Evolutionary conservation across 2,797 vertebrate genomes (phyloP), one percentile per base, ranked within the genome.

Genomic region (Harpagifer antarcticus): DNA sequence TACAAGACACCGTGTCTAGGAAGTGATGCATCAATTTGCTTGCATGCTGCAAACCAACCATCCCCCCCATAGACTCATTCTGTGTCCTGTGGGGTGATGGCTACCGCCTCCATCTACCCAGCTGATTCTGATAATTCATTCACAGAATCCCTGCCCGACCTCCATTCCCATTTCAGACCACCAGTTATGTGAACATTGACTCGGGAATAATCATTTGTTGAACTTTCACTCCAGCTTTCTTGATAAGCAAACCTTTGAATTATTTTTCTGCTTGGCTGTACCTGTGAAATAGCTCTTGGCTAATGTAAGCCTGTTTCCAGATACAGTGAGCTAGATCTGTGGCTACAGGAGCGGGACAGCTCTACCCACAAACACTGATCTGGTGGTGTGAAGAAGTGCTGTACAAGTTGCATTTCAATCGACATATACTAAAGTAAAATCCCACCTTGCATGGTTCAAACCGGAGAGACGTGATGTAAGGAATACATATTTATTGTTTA

Each of bases 241-340:
- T 86, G 93, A 94, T 93, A 93, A 94, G 93, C 86, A 88, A 92
- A 86, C 88, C 92, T 93, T 94, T 92, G 89, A 94, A 94, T 94
- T 91, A 92, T 91, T 93, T 93, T 95, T 94, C 92, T 94, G 92
- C 94, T 94, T 94, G 93, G 80, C 79, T 90, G 86, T 94, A 85
- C 81, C 92, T 90, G 91, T 93, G 91, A 93, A 94, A 94, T 94
- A 91, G 89, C 91, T 93, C 86, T 82, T 76, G 89, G 86, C 89
- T 92, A 93, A 92, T 93, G 78, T 91, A 93, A 91, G 88, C 84
- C 85, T 91, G 88, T 89, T 88, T 90, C 88, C 89, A 89, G 92
- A 92, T 92, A 93, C 88, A 91, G 79, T 79, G 82, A 83, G 84
- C 80, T 86, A 65, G 79, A 85, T 92, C 80, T 84, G 76, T 87